Evolutionary conservation across 2,888 invertebrate species (phyloP), one percentile per base, ranked within the genome.

Genomic region (Stomorhina lunata): DNA sequence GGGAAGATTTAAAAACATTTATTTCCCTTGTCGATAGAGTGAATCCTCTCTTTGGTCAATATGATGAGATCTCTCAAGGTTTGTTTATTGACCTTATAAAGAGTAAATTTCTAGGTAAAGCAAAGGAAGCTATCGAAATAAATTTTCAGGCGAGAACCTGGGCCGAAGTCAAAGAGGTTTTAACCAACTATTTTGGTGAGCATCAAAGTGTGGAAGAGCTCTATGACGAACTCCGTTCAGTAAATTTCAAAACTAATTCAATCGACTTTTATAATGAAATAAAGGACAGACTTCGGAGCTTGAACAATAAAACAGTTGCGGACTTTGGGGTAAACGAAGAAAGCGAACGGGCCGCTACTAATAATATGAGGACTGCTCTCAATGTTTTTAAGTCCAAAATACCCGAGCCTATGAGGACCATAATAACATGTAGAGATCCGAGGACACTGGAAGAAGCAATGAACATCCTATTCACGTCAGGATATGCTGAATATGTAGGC

Each of bases 301-400:
- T n/a, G n/a, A n/a, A n/a, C n/a, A n/a, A 40, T 15, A 48, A n/a
- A 48, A 48, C 22, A 10, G 45, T 45, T 45, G 17, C 45, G 6
- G 20, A 45, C 20, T 48, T 48, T 4, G 57, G 34, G 20, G 15
- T 57, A 27, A 34, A 57, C 17, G 25, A 15, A n/a, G 27, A 29
- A 32, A 57, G 29, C 32, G 17, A 57, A 57, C 15, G 32, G 2
- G 32, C 15, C 9, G 57, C 34, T 37, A 32, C 6, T 20, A 82
- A 83, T 55, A 83, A 84, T 40, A 65, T 17, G 34, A 75, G 69
- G 17, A 71, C 84, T 3, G 84, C 84, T 10, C 63, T 81, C 5
- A 81, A 80, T 43, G 72, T 84, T 65, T 84, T 84, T 29, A 80
- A 72, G 68, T 59, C 34, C 9, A 81, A 84, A 68, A 75, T 84